Evolutionary conservation across 2,113 vertebrate genomes (phyloP), one percentile per base, ranked within the genome.

Genomic region (Noturus placidus): DNA sequence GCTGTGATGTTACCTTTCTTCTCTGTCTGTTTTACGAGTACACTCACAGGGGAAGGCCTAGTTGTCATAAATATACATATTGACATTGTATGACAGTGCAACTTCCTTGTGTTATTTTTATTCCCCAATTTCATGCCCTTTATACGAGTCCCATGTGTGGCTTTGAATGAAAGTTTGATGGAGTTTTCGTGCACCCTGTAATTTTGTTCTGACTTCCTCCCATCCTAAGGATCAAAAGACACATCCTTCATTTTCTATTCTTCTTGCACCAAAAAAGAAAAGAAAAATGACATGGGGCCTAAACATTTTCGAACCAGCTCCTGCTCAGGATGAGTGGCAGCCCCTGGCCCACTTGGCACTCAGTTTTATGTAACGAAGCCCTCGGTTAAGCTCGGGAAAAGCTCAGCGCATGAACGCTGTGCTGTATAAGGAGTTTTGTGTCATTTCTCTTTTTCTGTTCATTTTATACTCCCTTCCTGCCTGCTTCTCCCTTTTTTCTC

Each of bases 161-260:
- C 46, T 77, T 52, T 22, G 65, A 88, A 81, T 87, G 84, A 90
- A 90, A 88, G 76, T 90, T 90, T 88, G 74, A 90, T 88, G 82
- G 76, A 86, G 59, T 90, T 84, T 88, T 88, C 78, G 72, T 88
- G 85, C 81, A 74, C 85, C 82, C 69, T 90, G 52, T 88, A 87
- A 86, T 88, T 84, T 83, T 42, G 33, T 67, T 87, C 86, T 74
- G 77, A 84, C 84, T 74, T 74, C 77, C 42, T 59, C 52, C 67
- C 46, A 70, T 81, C 38, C 63, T 42, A 33, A 84, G 89, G 90
- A 90, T 91, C 91, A 87, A 85, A 91, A 91, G 92, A 85, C 89
- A 91, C 30, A 61, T 86, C 88, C 92, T 91, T 92, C 92, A 89
- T 91, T 90, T 89, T 89, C 88, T 90, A 89, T 91, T 92, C 88